Percentiles rank a stretch among this genome's conserved stretches.
These are phyloP conservation scores for Pionites leucogaster DNA, from an alignment of 2,113 vertebrate genomes.

Conservation along the genomic window DNA sequence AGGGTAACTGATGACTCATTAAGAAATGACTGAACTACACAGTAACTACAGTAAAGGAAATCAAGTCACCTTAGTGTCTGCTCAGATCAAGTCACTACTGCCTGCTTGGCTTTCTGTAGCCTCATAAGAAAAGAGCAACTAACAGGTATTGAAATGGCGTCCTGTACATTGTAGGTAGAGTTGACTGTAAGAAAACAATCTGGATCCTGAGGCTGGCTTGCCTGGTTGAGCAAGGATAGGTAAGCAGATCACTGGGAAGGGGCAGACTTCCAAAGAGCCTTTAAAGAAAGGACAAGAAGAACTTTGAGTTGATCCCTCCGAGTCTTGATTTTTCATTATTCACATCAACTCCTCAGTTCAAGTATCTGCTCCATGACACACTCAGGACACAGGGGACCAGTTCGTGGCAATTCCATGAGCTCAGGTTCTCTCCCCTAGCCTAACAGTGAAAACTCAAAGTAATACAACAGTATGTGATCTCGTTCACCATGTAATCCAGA, in stretches of 20 bases:
- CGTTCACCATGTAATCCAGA: not conserved
- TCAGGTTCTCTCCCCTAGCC: not conserved
- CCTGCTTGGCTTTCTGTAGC: not conserved
- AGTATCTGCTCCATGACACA: not conserved
- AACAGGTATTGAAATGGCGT: not conserved
- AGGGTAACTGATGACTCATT: not conserved
- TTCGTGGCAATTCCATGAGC: not conserved
- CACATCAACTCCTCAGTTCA: not conserved
- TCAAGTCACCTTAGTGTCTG: not conserved
- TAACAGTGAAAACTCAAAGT: not conserved
- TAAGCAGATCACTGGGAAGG: not conserved
- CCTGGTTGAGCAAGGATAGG: not conserved
- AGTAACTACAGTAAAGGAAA: not conserved
- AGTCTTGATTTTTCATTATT: not conserved
- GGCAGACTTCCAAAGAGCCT: not conserved
- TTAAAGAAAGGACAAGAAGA: not conserved
- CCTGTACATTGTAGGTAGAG: accelerated
- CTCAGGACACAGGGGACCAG: not conserved
- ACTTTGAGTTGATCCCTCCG: not conserved
- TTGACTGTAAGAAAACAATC: not conserved
- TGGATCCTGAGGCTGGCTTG: not conserved
- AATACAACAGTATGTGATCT: not conserved
- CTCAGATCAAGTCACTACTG: not conserved
- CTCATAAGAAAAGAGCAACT: not conserved
- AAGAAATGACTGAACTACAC: not conserved